Evolutionary conservation across 2,888 invertebrate genomes (phyloP), one percentile per base, ranked within the genome.

Genomic region (Mythimna pallens): DNA sequence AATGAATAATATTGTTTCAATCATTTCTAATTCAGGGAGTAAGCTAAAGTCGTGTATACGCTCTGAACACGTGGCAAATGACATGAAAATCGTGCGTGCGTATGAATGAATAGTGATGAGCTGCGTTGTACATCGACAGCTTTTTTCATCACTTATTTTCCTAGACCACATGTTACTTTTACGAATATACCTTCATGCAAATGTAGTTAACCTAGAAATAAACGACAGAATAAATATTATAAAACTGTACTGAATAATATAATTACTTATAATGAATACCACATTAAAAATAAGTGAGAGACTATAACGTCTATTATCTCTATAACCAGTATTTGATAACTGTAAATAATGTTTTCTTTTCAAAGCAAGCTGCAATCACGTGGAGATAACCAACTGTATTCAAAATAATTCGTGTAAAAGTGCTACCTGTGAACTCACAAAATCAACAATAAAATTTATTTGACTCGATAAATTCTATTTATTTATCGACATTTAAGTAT

Each of bases 11-110:
- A 93, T 93, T 91, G 92, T 93, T 91, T 81, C 89, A 90, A 92
- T 93, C 89, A 94, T 95, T 90, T 92, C 78, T 91, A 92, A 96
- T 96, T 94, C 96, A 93, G 93, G 92, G 91, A 92, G 93, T 92
- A 90, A 87, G 86, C 89, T 86, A 79, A 75, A 82, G 95, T 96
- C 96, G 96, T 96, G 96, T 96, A 92, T 91, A 88, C 81, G 89
- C 92, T 88, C 90, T 88, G 90, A 91, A 94, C 96, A 95, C 96
- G 96, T 96, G 96, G 96, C 95, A 91, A 90, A 84, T 83, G 91
- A 96, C 96, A 96, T 94, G 94, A 92, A 94, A 95, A 94, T 96
- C 96, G 96, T 96, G 96, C 91, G 88, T 92, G 90, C 87, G 90
- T 89, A 90, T 90, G 86, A 86, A 89, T 87, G 81, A 74, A 81